Evolutionary conservation across 2,888 invertebrate species (phyloP).

Genomic region (Girardia tigrina): DNA sequence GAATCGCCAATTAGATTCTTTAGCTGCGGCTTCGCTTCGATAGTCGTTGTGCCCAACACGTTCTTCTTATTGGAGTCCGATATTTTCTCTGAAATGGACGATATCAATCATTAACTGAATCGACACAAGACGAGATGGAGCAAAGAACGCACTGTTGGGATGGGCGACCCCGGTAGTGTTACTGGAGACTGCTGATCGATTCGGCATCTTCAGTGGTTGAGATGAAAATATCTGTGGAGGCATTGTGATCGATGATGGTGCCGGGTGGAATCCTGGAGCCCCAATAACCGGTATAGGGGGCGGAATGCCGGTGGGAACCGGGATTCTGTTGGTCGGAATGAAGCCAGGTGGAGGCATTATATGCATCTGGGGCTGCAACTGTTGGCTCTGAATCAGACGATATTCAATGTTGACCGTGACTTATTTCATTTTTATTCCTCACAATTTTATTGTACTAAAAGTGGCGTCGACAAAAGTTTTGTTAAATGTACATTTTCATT

Average conservation of each 20-base stretch:
- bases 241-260: background rate
- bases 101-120: too few species aligned
- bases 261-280: background rate
- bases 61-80: background rate
- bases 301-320: background rate
- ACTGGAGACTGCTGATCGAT: too few species aligned
- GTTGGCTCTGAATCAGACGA: background rate
- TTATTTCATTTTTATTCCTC: too few species aligned
- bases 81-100: background rate
- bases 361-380: slow-evolving; percentile 7
- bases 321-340: slow-evolving; percentile 8
- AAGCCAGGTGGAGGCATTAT: background rate
- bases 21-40: slow-evolving; percentile 90
- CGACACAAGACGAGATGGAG: too few species aligned
- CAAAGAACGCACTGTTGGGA: too few species aligned
- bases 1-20: slow-evolving; percentile 60
- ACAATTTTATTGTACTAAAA: too few species aligned
- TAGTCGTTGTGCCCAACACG: slow-evolving; percentile 58
- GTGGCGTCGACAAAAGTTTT: too few species aligned
- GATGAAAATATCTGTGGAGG: slow-evolving; percentile 10
- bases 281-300: background rate
- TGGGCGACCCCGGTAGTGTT: too few species aligned
- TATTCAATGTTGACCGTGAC: too few species aligned
- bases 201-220: background rate
- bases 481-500: too few species aligned